phyloP scores from a whole-genome alignment of 2,888 invertebrate species.

The Diarsia mendica region DNA sequence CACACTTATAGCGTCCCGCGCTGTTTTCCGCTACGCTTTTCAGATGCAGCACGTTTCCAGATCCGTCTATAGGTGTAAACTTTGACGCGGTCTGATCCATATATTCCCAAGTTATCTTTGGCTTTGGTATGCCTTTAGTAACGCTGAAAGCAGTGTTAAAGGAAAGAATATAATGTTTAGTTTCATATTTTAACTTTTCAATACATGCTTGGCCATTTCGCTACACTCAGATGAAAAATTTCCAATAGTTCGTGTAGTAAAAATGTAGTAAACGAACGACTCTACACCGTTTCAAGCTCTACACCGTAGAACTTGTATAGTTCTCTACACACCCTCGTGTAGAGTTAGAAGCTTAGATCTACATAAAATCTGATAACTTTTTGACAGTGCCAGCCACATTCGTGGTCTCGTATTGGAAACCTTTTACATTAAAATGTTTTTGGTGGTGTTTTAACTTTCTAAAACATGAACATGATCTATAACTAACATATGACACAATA shows the following conservation, averaged over 20 bases:
- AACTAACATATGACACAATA: neutral
- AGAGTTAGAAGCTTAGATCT: too few relatives aligned
- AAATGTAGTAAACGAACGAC: too few relatives aligned
- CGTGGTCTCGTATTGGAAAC: too few relatives aligned
- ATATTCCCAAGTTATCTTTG: slow-evolving; percentile 23
- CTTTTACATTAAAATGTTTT: too few relatives aligned
- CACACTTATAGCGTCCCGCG: slow-evolving; percentile 25
- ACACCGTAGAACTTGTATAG: too few relatives aligned
- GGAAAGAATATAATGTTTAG: neutral
- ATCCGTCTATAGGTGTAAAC: neutral
- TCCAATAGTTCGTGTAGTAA: too few relatives aligned
- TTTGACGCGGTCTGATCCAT: neutral
- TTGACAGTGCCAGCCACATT: too few relatives aligned
- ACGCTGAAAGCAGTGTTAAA: slow-evolving; percentile 2
- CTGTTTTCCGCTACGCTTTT: neutral
- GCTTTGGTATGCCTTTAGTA: slow-evolving; percentile 33
- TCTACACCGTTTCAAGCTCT: too few relatives aligned
- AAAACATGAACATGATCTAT: neutral
- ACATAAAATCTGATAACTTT: too few relatives aligned
- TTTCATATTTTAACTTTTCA: neutral
- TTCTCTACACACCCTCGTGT: too few relatives aligned
- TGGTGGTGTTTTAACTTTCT: neutral
- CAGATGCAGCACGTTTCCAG: neutral
- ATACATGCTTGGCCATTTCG: neutral
- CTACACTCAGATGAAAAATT: too few relatives aligned